A percentile compares a stretch with the other conserved stretches of the same genome.
Evolutionary conservation across 2,797 vertebrate genomes (phyloP).

Genomic region (Anabacerthia variegaticeps): DNA sequence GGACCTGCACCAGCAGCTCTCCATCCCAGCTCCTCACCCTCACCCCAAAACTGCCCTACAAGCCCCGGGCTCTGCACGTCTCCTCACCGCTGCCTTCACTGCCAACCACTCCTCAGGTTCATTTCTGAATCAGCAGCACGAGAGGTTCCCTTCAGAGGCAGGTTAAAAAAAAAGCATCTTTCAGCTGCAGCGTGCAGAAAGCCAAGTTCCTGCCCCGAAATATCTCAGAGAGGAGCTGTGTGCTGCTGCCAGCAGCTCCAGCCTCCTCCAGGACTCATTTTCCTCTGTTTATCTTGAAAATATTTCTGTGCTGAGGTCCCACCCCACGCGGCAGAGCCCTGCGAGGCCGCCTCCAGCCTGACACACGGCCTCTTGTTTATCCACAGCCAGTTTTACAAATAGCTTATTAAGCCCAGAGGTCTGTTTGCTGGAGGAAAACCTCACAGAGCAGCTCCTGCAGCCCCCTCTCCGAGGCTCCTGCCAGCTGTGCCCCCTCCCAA

Average conservation of each 20-base stretch:
- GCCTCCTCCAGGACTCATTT: constrained; percentile 63
- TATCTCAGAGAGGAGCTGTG: neutral
- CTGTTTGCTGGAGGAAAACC: constrained; percentile 23
- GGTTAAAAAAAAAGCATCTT: neutral
- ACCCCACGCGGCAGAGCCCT: neutral
- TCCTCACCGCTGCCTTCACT: neutral
- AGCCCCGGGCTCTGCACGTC: neutral
- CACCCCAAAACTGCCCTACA: neutral
- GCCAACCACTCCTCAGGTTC: neutral
- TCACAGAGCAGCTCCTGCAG: neutral
- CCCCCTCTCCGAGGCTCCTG: neutral
- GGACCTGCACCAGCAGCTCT: neutral
- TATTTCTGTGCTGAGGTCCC: constrained; percentile 65
- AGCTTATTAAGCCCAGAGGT: constrained; percentile 52
- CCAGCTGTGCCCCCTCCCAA: neutral
- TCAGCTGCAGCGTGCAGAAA: neutral
- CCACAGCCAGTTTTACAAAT: constrained; percentile 40
- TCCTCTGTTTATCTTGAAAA: constrained; percentile 72
- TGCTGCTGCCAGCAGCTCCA: neutral
- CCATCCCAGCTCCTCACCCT: neutral
- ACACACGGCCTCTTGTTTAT: constrained; percentile 63
- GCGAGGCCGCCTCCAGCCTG: constrained; percentile 21
- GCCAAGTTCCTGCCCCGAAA: constrained; percentile 36
- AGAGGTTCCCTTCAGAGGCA: neutral
- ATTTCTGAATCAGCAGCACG: neutral